These are phyloP conservation scores for Drosophila atripex DNA, from an alignment of 2,888 invertebrate species.

Conservation along the genomic window DNA sequence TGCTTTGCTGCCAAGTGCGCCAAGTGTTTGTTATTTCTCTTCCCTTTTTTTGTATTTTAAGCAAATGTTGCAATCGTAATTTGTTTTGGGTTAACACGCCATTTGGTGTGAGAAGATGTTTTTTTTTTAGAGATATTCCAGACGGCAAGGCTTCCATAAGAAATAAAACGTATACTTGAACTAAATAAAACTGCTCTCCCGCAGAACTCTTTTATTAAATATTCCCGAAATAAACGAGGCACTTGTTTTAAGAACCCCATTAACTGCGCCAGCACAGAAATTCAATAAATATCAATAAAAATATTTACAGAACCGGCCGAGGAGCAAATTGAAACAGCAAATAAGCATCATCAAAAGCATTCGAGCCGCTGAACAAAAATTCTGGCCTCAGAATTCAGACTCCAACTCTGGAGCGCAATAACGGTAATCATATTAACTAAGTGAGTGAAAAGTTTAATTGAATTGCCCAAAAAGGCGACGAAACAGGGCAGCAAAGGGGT, in stretches of 20 bases:
- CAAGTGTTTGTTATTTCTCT: slow-evolving; percentile 1
- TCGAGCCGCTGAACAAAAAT: slow-evolving; percentile 29
- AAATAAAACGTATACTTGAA: slow-evolving; percentile 20
- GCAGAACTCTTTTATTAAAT: neutral
- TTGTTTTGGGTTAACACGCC: slow-evolving; percentile 22
- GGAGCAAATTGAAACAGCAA: slow-evolving; percentile 11
- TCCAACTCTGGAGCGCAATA: slow-evolving; percentile 39
- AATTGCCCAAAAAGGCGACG: slow-evolving; percentile 56
- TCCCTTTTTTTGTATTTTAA: slow-evolving; percentile 29
- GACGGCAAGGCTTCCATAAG: slow-evolving; percentile 51
- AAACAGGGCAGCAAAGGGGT: neutral
- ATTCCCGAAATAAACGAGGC: slow-evolving; percentile 37
- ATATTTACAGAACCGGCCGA: slow-evolving; percentile 37
- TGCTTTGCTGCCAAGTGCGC: slow-evolving; percentile 49
- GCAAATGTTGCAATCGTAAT: slow-evolving; percentile 48
- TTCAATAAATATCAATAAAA: slow-evolving; percentile 77
- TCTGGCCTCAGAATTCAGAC: slow-evolving; percentile 21
- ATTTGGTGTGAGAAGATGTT: slow-evolving; percentile 29
- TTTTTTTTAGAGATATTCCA: slow-evolving; percentile 29
- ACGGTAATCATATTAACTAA: slow-evolving; percentile 72
- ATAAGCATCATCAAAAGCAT: slow-evolving; percentile 52
- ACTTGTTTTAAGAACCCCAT: slow-evolving; percentile 43
- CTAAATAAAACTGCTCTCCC: neutral
- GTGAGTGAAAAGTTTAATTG: slow-evolving; percentile 62
- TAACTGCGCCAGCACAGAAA: slow-evolving; percentile 27